These are phyloP conservation scores for Rutilus rutilus DNA, from an alignment of 2,113 vertebrate species.

Conservation along the genomic window DNA sequence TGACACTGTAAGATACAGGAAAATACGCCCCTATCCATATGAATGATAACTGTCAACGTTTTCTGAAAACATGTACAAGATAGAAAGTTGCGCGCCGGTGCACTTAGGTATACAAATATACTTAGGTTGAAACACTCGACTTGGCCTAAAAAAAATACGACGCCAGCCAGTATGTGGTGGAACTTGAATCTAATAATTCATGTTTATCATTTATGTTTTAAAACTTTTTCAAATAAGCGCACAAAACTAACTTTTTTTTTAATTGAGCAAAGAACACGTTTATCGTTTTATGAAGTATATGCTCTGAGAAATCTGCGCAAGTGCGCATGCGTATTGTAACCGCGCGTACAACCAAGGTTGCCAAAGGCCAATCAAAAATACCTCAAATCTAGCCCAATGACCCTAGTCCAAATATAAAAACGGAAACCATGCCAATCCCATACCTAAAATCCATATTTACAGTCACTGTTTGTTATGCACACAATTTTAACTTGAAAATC, in stretches of 20 bases:
- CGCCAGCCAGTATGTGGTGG: not conserved
- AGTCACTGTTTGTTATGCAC: no score
- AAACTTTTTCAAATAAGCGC: not conserved
- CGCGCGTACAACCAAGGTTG: not conserved
- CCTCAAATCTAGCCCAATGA: no score
- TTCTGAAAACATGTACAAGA: not conserved
- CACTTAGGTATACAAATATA: not conserved
- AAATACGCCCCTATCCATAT: not conserved
- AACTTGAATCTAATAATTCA: no score
- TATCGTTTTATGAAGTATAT: not conserved
- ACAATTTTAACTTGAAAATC: no score
- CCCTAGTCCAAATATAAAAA: no score
- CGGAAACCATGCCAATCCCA: no score
- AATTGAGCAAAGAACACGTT: not conserved
- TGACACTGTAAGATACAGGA: constrained; percentile 45
- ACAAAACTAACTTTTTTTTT: not conserved
- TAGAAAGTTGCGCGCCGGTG: not conserved
- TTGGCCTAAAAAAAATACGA: not conserved
- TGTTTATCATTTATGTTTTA: not conserved
- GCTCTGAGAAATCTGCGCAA: not conserved
- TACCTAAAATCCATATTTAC: no score
- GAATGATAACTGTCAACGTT: not conserved
- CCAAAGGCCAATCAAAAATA: no score
- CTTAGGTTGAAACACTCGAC: not conserved
- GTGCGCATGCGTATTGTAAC: constrained; percentile 13